Evolutionary conservation across 2,113 vertebrate genomes (phyloP).

Genomic region (Pleuronectes platessa): DNA sequence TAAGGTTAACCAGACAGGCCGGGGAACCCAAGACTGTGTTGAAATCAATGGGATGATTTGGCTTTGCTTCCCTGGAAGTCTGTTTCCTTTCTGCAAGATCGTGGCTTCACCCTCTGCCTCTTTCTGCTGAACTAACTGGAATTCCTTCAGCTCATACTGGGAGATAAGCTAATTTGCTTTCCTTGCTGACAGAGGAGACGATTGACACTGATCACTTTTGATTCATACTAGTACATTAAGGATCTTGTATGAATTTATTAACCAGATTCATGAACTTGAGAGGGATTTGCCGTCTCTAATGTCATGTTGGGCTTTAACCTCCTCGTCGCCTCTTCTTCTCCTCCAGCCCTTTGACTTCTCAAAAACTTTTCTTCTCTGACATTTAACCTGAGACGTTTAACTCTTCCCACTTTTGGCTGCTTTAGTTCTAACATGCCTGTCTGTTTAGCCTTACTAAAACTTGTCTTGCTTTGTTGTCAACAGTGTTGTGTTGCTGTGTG

Average conservation of each 20-base stretch:
- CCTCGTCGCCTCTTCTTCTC: conserved; percentile 26
- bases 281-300: too few relatives aligned
- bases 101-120: conserved; percentile 49
- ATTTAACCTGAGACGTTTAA: conserved; percentile 14
- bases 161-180: neutral
- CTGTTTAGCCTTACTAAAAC: conserved; percentile 93
- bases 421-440: conserved; percentile 84
- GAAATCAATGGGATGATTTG: neutral
- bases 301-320: neutral
- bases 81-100: conserved; percentile 14
- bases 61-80: conserved; percentile 25
- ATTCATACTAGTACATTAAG: neutral
- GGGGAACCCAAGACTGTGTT: neutral
- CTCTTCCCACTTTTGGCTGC: conserved; percentile 53
- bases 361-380: conserved; percentile 17
- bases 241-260: neutral
- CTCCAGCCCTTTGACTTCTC: conserved; percentile 13
- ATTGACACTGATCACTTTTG: too few relatives aligned
- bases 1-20: conserved; percentile 98
- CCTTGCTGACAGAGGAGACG: too few relatives aligned
- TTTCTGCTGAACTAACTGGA: conserved; percentile 31
- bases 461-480: conserved; percentile 67
- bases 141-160: neutral
- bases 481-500: conserved; percentile 65
- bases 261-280: too few relatives aligned